Percentiles rank a stretch among this genome's conserved stretches.
phyloP scores from a whole-genome alignment of 2,888 invertebrate genomes.

The Ormia ochracea region DNA sequence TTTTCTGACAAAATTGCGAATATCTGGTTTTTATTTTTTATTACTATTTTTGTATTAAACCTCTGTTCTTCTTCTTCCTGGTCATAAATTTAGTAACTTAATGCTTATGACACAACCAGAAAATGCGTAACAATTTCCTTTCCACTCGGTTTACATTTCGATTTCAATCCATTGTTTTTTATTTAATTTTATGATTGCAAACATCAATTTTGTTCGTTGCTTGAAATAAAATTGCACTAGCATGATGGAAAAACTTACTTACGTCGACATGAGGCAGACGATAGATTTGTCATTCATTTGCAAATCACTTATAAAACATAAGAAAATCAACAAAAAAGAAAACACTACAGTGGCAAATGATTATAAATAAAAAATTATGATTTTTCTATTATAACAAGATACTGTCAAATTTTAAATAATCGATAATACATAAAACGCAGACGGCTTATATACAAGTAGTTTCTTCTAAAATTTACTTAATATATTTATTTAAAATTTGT shows the following conservation, averaged over 20 bases:
- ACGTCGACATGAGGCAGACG: not conserved
- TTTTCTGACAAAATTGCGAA: not conserved
- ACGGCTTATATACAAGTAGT: not conserved
- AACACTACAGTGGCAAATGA: not conserved
- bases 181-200: constrained; percentile 46
- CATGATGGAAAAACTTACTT: not conserved
- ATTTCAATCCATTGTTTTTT: constrained; percentile 42
- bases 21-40: not conserved
- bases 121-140: constrained; percentile 14
- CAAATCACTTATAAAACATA: constrained; percentile 11
- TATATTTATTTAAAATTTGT: not conserved
- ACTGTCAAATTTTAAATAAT: not conserved
- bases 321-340: not conserved
- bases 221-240: not conserved
- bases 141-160: not conserved
- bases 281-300: constrained; percentile 4
- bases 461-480: not conserved
- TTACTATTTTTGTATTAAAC: not conserved
- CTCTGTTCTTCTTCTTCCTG: not conserved
- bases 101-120: constrained; percentile 55
- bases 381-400: not conserved
- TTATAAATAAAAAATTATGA: not conserved
- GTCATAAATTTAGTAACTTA: constrained; percentile 50
- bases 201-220: constrained; percentile 29
- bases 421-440: not conserved